Evolutionary conservation across 2,113 vertebrate genomes (phyloP), one percentile per base, ranked within the genome.

Genomic region (Vulpes vulpes): DNA sequence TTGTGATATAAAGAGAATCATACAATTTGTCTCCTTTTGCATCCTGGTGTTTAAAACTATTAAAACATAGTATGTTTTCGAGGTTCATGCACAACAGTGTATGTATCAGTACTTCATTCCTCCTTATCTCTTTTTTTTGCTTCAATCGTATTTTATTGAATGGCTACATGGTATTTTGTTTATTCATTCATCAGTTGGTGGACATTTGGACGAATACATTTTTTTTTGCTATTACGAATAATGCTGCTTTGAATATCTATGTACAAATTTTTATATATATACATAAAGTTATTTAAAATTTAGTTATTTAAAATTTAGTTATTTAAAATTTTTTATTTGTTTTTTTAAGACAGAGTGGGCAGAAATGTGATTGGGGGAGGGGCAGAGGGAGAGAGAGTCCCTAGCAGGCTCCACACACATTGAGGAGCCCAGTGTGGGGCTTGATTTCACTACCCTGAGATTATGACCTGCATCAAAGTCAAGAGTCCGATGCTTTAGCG

Each of bases 101-200:
- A 35, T 95, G 23, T 64, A 59, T 91, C 11, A 76, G n/a, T 69
- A 91, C 23, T 91, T 76, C 12, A 65, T 94, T 87, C n/a, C 22
- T 91, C 43, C 92, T 82, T 23, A 76, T 84, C 57, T 25, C 6
- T 74, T 73, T 74, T 43, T 30, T 88, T 27, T 80, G 74, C 43
- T 32, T 86, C 16, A 96, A 64, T 84, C 91, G 69, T 62, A 84
- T 60, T 80, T 12, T 17, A 17, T 73, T 64, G 30, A 32, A 80
- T 79, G 22, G 9, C 38, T 30, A 43, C 38, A 65, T 76, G 38
- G 2, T 20, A 60, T 91, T 87, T 57, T 85, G 27, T 90, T 53
- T 49, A 81, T 57, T 78, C 43, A 67, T 76, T 87, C n/a, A n/a
- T 69, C 17, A 74, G 1, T 32, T 79, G 22, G 38, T 35, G 17